phyloP scores from a whole-genome alignment of 2,797 vertebrate genomes.

The Nannoperca australis region DNA sequence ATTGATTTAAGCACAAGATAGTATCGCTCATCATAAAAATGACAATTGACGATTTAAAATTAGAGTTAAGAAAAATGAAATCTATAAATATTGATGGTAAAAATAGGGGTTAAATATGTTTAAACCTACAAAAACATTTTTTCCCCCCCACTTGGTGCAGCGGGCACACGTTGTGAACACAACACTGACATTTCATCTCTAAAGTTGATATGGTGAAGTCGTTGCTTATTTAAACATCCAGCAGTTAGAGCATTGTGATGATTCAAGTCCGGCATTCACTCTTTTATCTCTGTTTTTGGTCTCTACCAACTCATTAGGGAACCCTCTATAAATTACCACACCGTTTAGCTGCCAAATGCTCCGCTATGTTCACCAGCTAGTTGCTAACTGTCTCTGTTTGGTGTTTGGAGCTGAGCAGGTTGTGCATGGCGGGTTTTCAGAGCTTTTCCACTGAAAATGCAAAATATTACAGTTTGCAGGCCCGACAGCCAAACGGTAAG shows the following conservation, averaged over 20 bases:
- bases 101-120: neutral
- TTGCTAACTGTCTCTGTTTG: neutral
- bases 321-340: neutral
- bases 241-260: neutral
- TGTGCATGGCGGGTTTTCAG: neutral
- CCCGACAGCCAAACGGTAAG: neutral
- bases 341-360: neutral
- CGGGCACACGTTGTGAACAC: no score
- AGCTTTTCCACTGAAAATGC: slow-evolving; percentile 1
- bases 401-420: slow-evolving; percentile 1
- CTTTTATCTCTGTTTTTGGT: slow-evolving; percentile 3
- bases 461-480: neutral
- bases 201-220: neutral
- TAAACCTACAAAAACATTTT: neutral
- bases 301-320: neutral
- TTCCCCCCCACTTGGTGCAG: no score
- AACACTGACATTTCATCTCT: neutral
- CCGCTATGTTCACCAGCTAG: neutral
- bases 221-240: neutral
- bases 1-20: slow-evolving; percentile 43
- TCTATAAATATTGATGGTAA: neutral
- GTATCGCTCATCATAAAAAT: neutral
- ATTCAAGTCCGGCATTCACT: neutral
- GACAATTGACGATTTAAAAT: slow-evolving; percentile 2
- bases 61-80: neutral